Conservation (phyloP, 2,888 invertebrate species). For the Tortricodes alternella region DNA sequence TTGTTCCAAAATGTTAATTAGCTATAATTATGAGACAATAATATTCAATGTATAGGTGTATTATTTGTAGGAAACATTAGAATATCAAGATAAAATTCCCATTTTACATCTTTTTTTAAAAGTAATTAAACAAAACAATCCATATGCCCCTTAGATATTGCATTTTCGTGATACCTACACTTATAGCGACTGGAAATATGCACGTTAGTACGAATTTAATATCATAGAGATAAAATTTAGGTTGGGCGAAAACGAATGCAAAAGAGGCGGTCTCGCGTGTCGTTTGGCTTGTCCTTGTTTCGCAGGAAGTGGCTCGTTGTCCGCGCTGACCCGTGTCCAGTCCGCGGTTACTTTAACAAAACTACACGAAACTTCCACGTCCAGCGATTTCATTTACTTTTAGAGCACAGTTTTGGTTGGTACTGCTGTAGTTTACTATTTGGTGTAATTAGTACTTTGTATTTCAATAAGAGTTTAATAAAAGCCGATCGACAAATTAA, state of each 20-base stretch:
- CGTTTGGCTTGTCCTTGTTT: constrained; percentile 68
- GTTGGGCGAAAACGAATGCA: constrained; percentile 43
- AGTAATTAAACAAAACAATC: not conserved
- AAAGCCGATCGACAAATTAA: too few relatives aligned
- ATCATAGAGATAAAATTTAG: constrained; percentile 35
- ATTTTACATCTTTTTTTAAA: not conserved
- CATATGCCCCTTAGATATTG: constrained; percentile 1
- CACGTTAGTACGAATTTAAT: constrained; percentile 28
- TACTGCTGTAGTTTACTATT: too few relatives aligned
- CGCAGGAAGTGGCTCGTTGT: constrained; percentile 76
- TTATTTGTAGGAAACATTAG: too few relatives aligned
- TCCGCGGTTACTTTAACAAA: constrained; percentile 34
- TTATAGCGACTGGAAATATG: constrained; percentile 18
- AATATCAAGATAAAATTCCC: not conserved
- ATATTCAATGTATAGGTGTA: too few relatives aligned
- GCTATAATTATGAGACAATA: too few relatives aligned
- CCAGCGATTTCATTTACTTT: constrained; percentile 22
- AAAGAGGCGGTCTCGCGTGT: constrained; percentile 53
- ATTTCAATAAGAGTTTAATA: too few relatives aligned
- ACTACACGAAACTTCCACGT: constrained; percentile 22
- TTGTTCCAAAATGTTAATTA: too few relatives aligned
- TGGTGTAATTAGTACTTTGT: too few relatives aligned
- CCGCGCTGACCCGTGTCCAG: constrained; percentile 68
- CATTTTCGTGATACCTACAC: constrained; percentile 26
- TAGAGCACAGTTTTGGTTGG: constrained; percentile 22